Conservation (phyloP, 2,113 vertebrate genomes). For the Lathamus discolor region DNA sequence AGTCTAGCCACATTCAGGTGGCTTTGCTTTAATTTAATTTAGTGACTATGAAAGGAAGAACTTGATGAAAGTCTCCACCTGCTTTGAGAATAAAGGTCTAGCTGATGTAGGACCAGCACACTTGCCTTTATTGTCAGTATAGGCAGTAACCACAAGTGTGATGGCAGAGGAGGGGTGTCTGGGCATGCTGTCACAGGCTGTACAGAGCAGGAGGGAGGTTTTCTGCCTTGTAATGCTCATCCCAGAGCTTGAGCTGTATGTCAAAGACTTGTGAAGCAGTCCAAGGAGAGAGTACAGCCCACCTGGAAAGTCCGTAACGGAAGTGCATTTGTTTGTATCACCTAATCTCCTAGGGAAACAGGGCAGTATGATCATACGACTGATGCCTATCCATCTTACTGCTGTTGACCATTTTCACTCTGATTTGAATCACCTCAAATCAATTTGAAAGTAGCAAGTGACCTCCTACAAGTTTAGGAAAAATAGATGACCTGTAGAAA, state of each 20-base stretch:
- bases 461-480: neutral
- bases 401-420: neutral
- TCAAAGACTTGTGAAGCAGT: neutral
- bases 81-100: neutral
- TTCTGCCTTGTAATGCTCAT: neutral
- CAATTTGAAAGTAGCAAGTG: neutral
- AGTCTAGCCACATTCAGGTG: neutral
- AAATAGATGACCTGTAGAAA: neutral
- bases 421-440: neutral
- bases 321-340: neutral
- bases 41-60: neutral
- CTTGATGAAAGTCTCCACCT: neutral
- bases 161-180: neutral
- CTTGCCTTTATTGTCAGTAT: neutral
- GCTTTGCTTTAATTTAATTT: slow-evolving; percentile 11
- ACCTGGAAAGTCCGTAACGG: neutral
- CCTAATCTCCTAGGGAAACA: neutral
- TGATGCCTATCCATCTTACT: neutral
- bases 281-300: neutral
- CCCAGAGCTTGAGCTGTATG: neutral
- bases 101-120: neutral
- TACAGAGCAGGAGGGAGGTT: neutral
- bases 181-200: neutral
- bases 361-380: neutral
- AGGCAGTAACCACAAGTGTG: neutral